Evolutionary conservation across 1,140 invertebrate genomes (phyloP), one percentile per base, ranked within the genome.

Genomic region (Bacillus rossius): DNA sequence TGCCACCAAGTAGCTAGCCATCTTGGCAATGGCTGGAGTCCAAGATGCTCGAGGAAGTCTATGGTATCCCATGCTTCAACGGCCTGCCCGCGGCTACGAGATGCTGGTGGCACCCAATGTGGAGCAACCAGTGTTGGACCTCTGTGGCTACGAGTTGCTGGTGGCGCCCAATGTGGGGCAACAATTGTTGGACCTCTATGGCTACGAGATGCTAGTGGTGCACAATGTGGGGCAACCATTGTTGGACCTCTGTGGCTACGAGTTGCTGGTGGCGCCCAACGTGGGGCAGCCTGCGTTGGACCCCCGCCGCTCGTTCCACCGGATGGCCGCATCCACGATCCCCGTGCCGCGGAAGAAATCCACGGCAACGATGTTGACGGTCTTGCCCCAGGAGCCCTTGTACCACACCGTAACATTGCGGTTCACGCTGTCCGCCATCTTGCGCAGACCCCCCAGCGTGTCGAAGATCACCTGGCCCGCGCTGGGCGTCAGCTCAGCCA

Each of bases 401-500:
- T 84, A 83, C 69, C 83, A 80, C 40, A 72, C 68, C 0, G 80
- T 81, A 3, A 83, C 72, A 13, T 81, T 76, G 19, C 71, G 69
- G 66, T 86, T 85, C 3, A 83, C 75, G 14, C 66, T 64, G 42
- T 81, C 74, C 14, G 84, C 83, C 77, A 82, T 78, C 64, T 76
- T 70, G 8, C 79, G 68, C 5, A 85, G 68, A 5, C 78, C 77
- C 13, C 77, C 78, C 14, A 79, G 67, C 29, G 74, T 67, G 59
- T 84, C 76, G 4, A 74, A 64, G 4, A 83, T 71, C 2, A 83
- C 73, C 52, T 79, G 79, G 57, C 71, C 68, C 0, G 77, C 65
- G 22, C 71, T 74, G 1, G 84, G 81, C 1, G 85, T 87, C 4
- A 86, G 63, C 67, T 87, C 79, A 0, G 82, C 82, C 84, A 85